These are phyloP conservation scores for Pollenia angustigena DNA, from an alignment of 2,888 invertebrate species.

Conservation along the genomic window DNA sequence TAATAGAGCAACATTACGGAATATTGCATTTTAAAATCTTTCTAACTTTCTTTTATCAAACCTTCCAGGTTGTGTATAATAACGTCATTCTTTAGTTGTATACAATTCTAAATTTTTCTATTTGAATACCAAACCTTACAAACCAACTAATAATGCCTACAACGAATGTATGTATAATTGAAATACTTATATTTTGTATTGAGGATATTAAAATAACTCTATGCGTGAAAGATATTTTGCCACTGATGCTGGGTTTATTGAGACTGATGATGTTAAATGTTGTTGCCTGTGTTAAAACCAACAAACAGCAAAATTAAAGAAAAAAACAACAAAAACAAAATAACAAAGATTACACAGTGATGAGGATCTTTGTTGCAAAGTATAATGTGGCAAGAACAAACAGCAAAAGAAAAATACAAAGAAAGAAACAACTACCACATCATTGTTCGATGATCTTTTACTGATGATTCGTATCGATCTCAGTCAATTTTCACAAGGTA, in stretches of 20 bases:
- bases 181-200: constrained; percentile 13
- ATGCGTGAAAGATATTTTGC: constrained; percentile 73
- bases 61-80: too few relatives aligned
- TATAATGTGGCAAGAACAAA: constrained; percentile 51
- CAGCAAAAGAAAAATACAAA: constrained; percentile 35
- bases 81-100: too few relatives aligned
- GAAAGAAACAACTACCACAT: constrained; percentile 48
- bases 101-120: too few relatives aligned
- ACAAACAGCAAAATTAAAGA: constrained; percentile 22
- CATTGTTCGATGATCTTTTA: constrained; percentile 67
- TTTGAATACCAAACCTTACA: neutral
- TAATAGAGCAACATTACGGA: too few relatives aligned
- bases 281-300: constrained; percentile 51
- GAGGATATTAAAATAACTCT: constrained; percentile 61
- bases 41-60: too few relatives aligned
- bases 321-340: constrained; percentile 31
- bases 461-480: constrained; percentile 71
- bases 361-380: constrained; percentile 55
- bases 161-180: neutral
- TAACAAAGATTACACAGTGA: constrained; percentile 31
- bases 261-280: constrained; percentile 72
- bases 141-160: neutral
- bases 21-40: too few relatives aligned
- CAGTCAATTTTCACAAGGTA: constrained; percentile 66
- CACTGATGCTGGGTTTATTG: constrained; percentile 72